Conservation (phyloP, 2,888 invertebrate species). For the Pyralis farinalis region DNA sequence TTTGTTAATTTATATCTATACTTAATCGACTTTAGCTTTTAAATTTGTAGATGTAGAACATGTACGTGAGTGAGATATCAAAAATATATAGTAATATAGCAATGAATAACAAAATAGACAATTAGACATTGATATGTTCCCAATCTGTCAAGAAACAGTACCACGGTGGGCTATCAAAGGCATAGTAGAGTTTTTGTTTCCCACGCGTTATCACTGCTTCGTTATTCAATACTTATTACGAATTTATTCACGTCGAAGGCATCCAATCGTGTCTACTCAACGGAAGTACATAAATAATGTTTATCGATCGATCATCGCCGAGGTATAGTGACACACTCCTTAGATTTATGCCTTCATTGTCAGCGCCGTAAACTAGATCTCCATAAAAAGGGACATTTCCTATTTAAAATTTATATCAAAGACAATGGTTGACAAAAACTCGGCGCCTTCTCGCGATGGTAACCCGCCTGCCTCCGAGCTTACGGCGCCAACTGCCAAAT, state of each 20-base stretch:
- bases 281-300: conserved; percentile 80
- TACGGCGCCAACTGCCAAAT: conserved; percentile 80
- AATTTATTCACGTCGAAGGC: conserved; percentile 49
- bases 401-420: conserved; percentile 81
- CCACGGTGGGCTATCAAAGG: background rate
- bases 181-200: conserved; percentile 12
- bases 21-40: too few species aligned
- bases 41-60: too few species aligned
- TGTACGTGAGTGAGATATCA: too few species aligned
- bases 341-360: conserved; percentile 80
- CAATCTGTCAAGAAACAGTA: background rate
- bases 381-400: conserved; percentile 80
- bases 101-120: too few species aligned
- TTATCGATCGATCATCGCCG: conserved; percentile 78
- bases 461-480: conserved; percentile 39
- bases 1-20: background rate
- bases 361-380: conserved; percentile 79
- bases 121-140: too few species aligned
- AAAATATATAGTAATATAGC: too few species aligned
- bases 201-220: conserved; percentile 22
- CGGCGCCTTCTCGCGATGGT: conserved; percentile 71
- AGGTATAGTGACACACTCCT: conserved; percentile 64
- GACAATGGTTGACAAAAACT: conserved; percentile 79
- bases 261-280: conserved; percentile 48
- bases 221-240: conserved; percentile 41